Conservation (phyloP, 2,113 vertebrate species). For the Pedetes capensis region DNA sequence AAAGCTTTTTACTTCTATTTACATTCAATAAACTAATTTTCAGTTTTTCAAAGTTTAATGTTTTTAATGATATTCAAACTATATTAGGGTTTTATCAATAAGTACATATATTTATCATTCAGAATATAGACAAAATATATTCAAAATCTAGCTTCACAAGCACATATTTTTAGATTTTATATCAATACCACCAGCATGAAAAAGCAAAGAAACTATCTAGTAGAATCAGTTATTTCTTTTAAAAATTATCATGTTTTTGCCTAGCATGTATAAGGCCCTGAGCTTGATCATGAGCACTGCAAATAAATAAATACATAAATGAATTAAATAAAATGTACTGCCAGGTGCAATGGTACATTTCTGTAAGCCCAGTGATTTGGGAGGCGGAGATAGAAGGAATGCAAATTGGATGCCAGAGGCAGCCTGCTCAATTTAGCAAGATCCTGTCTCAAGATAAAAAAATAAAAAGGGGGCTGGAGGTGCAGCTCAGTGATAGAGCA, state of each 20-base stretch:
- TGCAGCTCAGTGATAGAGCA: too few species aligned
- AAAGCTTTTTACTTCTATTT: constrained; percentile 75
- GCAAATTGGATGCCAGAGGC: too few species aligned
- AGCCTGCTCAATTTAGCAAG: too few species aligned
- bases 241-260: not conserved
- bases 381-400: too few species aligned
- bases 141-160: constrained; percentile 1
- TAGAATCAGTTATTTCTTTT: not conserved
- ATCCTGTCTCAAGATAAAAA: too few species aligned
- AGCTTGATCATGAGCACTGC: not conserved
- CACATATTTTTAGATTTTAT: not conserved
- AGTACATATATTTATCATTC: not conserved
- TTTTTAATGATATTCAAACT: constrained; percentile 30
- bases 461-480: too few species aligned
- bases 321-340: not conserved
- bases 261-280: not conserved
- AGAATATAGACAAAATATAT: not conserved
- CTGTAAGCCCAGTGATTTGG: too few species aligned
- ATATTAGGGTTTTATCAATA: not conserved
- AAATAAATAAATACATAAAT: not conserved
- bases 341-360: too few species aligned
- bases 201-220: not conserved
- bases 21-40: constrained; percentile 58
- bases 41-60: constrained; percentile 72
- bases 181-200: not conserved